A percentile compares a stretch with the other conserved stretches of the same genome.
Conservation (phyloP, 2,797 vertebrate genomes). For the Nannoperca obscura region DNA sequence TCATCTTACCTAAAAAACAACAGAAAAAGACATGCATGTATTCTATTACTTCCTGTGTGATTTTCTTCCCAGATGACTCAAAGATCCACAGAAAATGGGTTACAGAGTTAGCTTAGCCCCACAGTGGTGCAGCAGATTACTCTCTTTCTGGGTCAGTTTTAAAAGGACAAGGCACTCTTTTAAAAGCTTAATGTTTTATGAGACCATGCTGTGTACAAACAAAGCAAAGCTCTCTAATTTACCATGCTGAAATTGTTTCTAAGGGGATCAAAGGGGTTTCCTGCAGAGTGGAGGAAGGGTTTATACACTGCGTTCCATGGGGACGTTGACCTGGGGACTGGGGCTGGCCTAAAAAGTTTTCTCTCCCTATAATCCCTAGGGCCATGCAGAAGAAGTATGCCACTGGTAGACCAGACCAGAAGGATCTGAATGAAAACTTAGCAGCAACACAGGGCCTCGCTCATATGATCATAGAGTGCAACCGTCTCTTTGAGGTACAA, state of each 20-base stretch:
- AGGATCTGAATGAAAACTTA: constrained; percentile 97
- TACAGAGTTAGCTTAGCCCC: constrained; percentile 52
- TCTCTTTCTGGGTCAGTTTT: constrained; percentile 55
- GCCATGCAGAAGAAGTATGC: constrained; percentile 97
- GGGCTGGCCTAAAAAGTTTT: constrained; percentile 49
- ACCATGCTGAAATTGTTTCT: constrained; percentile 66
- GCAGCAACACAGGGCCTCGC: constrained; percentile 97
- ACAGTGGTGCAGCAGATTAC: constrained; percentile 51
- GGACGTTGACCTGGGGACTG: constrained; percentile 46
- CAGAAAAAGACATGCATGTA: constrained; percentile 33
- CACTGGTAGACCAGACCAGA: constrained; percentile 97
- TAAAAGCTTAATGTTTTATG: constrained; percentile 72
- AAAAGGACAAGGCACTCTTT: constrained; percentile 54
- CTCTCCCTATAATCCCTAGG: constrained; percentile 77
- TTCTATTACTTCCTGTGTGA: constrained; percentile 58
- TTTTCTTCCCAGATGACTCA: constrained; percentile 61
- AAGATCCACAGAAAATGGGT: constrained; percentile 58
- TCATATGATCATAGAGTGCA: constrained; percentile 98
- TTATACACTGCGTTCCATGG: constrained; percentile 56
- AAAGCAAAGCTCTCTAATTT: constrained; percentile 75
- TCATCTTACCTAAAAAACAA: constrained; percentile 19
- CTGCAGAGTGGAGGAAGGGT: constrained; percentile 61
- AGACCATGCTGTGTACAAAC: constrained; percentile 78
- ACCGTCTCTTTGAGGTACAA: constrained; percentile 95
- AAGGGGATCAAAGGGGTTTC: constrained; percentile 67